Evolutionary conservation across 2,888 invertebrate species (phyloP).

Genomic region (Chelonus formosanus): DNA sequence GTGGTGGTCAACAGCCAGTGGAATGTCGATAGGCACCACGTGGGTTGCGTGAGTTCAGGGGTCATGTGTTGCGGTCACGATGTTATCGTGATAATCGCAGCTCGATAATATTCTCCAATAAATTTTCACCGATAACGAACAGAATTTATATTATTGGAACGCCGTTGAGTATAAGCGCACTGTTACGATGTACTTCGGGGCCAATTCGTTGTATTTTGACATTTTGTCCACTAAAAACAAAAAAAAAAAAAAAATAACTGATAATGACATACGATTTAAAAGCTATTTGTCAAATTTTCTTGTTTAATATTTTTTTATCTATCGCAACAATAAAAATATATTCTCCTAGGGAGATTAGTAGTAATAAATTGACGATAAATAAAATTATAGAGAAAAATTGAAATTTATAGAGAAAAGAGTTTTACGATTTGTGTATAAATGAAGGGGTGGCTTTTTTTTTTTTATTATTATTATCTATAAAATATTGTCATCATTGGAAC

Average conservation of each 20-base stretch:
- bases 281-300: constrained; percentile 25
- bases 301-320: background rate
- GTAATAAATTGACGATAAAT: too few relatives aligned
- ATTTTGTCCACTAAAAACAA: too few relatives aligned
- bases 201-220: constrained; percentile 52
- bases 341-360: too few relatives aligned
- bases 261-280: constrained; percentile 24
- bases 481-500: too few relatives aligned
- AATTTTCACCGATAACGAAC: constrained; percentile 58
- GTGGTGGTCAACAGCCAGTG: too few relatives aligned
- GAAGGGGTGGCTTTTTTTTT: too few relatives aligned
- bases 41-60: constrained; percentile 40
- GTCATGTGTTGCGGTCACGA: constrained; percentile 53
- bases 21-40: too few relatives aligned
- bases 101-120: constrained; percentile 63
- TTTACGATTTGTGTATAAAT: too few relatives aligned
- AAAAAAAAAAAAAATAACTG: constrained; percentile 1
- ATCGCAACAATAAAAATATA: too few relatives aligned
- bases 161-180: constrained; percentile 48
- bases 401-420: too few relatives aligned
- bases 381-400: too few relatives aligned
- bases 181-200: constrained; percentile 54
- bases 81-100: constrained; percentile 62
- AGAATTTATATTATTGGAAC: constrained; percentile 60
- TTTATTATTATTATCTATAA: too few relatives aligned